Percentiles rank a stretch among this genome's conserved stretches.
Evolutionary conservation across 2,113 vertebrate species (phyloP).

Genomic region (Thunnus thynnus): DNA sequence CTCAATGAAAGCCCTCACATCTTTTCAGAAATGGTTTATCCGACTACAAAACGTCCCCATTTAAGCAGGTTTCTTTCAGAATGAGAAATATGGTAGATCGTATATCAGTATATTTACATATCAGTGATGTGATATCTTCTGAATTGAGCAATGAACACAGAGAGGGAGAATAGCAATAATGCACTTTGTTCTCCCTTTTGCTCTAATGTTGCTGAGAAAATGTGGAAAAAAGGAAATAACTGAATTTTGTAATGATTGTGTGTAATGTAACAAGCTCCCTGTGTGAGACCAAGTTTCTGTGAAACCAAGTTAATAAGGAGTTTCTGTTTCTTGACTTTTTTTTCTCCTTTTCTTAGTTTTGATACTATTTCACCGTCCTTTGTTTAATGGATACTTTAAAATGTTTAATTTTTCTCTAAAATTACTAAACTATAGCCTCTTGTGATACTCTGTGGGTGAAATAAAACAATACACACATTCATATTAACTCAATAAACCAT

Average conservation of each 20-base stretch:
- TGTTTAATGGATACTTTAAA: background rate
- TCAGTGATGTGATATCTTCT: background rate
- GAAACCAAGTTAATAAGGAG: background rate
- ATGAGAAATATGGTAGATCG: background rate
- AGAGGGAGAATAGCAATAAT: background rate
- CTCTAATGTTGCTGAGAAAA: slow-evolving; percentile 22
- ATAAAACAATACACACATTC: no score
- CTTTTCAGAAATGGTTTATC: no score
- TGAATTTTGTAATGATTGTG: slow-evolving; percentile 39
- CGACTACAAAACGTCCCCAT: background rate
- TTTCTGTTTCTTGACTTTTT: background rate
- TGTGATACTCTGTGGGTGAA: no score
- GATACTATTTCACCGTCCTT: background rate
- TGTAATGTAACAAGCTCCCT: slow-evolving; percentile 5
- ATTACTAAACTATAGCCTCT: background rate
- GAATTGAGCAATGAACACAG: slow-evolving; percentile 8
- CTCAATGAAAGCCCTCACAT: background rate
- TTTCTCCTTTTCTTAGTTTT: slow-evolving; percentile 3
- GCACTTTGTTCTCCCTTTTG: background rate
- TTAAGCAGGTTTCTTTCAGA: background rate
- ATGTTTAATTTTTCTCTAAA: background rate
- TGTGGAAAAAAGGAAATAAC: slow-evolving; percentile 18
- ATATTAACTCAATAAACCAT: no score
- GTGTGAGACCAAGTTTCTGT: background rate
- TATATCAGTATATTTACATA: background rate